Conservation (phyloP, 2,113 vertebrate genomes). For the Malurus alboscapulatus region DNA sequence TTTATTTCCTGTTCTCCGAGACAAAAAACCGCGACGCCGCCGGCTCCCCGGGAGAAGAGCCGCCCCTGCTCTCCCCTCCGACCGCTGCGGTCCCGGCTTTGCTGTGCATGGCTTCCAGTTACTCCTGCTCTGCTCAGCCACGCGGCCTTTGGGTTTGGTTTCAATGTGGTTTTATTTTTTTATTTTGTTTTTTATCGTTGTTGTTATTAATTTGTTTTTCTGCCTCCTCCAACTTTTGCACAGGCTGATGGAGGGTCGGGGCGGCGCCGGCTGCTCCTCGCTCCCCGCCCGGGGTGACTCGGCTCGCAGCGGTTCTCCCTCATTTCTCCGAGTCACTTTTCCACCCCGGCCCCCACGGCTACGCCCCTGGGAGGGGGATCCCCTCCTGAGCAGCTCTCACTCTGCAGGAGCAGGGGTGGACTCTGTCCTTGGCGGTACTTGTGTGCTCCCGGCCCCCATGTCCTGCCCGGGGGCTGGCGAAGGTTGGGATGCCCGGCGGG, state of each 20-base stretch:
- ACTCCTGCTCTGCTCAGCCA: slow-evolving; percentile 26
- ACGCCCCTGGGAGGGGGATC: neutral
- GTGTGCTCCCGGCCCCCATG: neutral
- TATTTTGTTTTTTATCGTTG: neutral
- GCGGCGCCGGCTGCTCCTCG: neutral
- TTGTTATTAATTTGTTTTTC: neutral
- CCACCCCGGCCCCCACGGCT: neutral
- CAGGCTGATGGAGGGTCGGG: neutral
- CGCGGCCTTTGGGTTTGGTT: slow-evolving; percentile 58
- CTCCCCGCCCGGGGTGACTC: neutral
- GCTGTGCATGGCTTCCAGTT: slow-evolving; percentile 65
- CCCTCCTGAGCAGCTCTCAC: neutral
- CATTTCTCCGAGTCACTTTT: neutral
- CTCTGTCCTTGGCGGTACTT: neutral
- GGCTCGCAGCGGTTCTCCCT: neutral
- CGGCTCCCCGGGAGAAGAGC: neutral
- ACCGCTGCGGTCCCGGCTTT: slow-evolving; percentile 32
- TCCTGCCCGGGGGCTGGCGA: neutral
- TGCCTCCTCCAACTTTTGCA: neutral
- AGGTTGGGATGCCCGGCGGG: rapidly evolving
- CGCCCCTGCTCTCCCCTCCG: neutral
- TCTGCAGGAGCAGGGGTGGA: neutral
- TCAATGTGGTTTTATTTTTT: slow-evolving; percentile 28
- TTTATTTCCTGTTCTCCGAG: slow-evolving; percentile 72
- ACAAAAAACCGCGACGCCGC: neutral